These are phyloP conservation scores for Oostethus manadensis DNA, from an alignment of 2,113 vertebrate genomes.

Conservation along the genomic window DNA sequence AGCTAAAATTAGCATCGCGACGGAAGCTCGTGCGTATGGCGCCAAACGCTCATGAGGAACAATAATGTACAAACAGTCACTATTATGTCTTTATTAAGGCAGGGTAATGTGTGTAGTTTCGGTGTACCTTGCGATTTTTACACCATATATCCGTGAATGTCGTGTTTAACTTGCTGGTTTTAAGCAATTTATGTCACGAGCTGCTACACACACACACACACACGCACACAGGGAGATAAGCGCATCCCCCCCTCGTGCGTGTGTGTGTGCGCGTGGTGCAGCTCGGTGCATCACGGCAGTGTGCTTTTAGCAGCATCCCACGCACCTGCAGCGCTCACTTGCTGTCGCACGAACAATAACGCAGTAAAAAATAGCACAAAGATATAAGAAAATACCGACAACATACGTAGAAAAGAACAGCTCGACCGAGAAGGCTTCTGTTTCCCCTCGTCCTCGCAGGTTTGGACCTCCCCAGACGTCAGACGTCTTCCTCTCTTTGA, in stretches of 20 bases:
- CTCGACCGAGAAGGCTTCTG: slow-evolving; percentile 4
- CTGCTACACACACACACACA: background rate
- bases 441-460: slow-evolving; percentile 12
- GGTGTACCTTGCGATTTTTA: background rate
- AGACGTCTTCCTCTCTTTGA: slow-evolving; percentile 39
- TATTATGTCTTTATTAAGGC: too few species aligned
- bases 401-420: background rate
- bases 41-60: background rate
- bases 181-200: background rate
- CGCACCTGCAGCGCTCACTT: slow-evolving; percentile 42
- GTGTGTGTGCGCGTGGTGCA: slow-evolving; percentile 1
- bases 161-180: background rate
- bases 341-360: slow-evolving; percentile 25
- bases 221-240: background rate
- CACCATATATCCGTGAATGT: background rate
- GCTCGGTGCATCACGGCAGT: slow-evolving; percentile 47
- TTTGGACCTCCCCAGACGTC: slow-evolving; percentile 30
- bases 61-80: too few species aligned
- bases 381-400: background rate
- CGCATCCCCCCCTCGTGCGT: slow-evolving; percentile 30
- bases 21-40: background rate
- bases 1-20: background rate
- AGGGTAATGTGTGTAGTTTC: background rate
- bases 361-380: background rate
- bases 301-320: slow-evolving; percentile 45